Conservation (phyloP, 2,113 vertebrate species). For the Lynx canadensis region DNA sequence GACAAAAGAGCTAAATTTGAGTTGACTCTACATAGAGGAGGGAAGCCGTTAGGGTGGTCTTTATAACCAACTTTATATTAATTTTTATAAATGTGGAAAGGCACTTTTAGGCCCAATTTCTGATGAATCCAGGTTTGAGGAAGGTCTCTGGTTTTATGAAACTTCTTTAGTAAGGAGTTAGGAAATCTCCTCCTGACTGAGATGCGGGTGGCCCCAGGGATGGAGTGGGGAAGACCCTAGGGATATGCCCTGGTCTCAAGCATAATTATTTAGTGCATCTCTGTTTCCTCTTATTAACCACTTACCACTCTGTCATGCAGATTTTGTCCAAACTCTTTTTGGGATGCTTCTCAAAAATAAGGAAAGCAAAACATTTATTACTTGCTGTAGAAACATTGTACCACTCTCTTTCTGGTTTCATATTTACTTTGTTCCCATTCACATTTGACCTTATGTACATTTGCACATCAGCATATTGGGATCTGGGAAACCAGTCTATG, state of each 20-base stretch:
- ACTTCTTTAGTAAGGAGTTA: neutral
- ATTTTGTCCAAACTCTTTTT: neutral
- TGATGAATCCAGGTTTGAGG: neutral
- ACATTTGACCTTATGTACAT: neutral
- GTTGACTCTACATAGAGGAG: neutral
- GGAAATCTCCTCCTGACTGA: neutral
- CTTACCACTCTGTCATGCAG: neutral
- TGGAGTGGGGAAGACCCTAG: neutral
- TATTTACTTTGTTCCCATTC: neutral
- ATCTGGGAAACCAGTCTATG: neutral
- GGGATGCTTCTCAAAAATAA: neutral
- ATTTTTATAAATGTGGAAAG: neutral
- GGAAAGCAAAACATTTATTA: neutral
- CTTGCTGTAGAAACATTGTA: neutral
- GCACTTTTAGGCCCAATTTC: neutral
- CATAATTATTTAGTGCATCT: neutral
- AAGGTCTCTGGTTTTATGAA: neutral
- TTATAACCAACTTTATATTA: neutral
- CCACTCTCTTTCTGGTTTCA: too few species aligned
- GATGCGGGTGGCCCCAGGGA: too few species aligned
- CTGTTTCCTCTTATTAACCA: neutral
- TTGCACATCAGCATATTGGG: neutral
- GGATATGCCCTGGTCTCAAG: neutral
- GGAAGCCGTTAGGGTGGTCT: neutral
- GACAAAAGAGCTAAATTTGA: neutral